These are phyloP conservation scores for Apamea epomidion DNA, from an alignment of 2,888 invertebrate species.

Conservation along the genomic window DNA sequence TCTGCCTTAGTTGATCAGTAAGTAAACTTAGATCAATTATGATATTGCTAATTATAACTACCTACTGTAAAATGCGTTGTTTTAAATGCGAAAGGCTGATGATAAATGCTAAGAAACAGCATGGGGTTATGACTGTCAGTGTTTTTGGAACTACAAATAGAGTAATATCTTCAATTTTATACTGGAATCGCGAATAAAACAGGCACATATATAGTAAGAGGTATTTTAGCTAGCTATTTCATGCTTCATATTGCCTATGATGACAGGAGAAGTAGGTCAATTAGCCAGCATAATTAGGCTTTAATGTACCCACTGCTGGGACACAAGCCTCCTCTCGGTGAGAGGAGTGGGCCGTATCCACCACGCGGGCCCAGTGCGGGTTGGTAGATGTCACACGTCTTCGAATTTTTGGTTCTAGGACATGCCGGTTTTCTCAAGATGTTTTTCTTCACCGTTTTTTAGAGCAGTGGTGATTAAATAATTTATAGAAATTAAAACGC, in stretches of 20 bases:
- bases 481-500: background rate
- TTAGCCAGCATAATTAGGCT: too few species aligned
- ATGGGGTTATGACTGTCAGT: too few species aligned
- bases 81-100: background rate
- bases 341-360: background rate
- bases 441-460: too few species aligned
- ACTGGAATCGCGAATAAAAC: background rate
- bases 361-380: background rate
- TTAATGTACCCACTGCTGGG: too few species aligned
- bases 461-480: too few species aligned
- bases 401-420: background rate
- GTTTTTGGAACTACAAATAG: background rate
- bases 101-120: background rate
- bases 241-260: too few species aligned
- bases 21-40: constrained; percentile 34
- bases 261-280: too few species aligned
- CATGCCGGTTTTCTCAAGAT: too few species aligned
- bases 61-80: too few species aligned
- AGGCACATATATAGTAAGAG: background rate
- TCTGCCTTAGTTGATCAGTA: constrained; percentile 38
- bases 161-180: background rate
- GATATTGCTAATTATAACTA: constrained; percentile 24
- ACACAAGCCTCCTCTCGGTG: too few species aligned
- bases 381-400: background rate
- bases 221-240: background rate